These are phyloP conservation scores for Herpailurus yagouaroundi DNA, from an alignment of 2,113 vertebrate genomes.

Conservation along the genomic window DNA sequence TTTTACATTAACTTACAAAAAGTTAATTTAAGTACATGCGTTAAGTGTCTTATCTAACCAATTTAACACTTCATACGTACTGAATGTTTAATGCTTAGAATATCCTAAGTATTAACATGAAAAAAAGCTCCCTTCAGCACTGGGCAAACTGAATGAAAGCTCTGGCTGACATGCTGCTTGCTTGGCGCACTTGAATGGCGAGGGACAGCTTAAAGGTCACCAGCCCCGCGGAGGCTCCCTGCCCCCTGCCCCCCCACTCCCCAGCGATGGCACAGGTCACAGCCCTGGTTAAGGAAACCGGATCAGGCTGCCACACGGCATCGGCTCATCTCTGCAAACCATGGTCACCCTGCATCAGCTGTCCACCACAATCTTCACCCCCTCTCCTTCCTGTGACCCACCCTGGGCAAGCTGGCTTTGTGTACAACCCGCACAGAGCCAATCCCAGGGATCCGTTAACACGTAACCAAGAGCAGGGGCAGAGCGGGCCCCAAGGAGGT, in stretches of 20 bases:
- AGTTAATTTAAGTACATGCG: neutral
- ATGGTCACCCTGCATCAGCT: neutral
- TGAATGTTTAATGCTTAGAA: neutral
- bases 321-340: neutral
- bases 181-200: neutral
- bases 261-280: neutral
- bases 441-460: neutral
- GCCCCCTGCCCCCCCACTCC: neutral
- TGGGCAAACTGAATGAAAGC: neutral
- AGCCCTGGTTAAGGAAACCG: neutral
- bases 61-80: neutral
- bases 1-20: neutral
- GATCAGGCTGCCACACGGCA: neutral
- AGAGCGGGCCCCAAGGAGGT: neutral
- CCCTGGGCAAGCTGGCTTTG: neutral
- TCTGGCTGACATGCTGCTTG: no score
- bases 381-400: neutral
- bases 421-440: neutral
- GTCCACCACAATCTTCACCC: neutral
- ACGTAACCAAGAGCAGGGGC: accelerated
- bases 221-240: no score
- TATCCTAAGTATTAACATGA: no score
- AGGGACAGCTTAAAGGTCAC: neutral
- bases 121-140: no score
- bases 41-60: neutral